Percentiles rank a stretch among this genome's conserved stretches.
Conservation (phyloP, 1,140 invertebrate genomes). For the Zaprionus inermis region DNA sequence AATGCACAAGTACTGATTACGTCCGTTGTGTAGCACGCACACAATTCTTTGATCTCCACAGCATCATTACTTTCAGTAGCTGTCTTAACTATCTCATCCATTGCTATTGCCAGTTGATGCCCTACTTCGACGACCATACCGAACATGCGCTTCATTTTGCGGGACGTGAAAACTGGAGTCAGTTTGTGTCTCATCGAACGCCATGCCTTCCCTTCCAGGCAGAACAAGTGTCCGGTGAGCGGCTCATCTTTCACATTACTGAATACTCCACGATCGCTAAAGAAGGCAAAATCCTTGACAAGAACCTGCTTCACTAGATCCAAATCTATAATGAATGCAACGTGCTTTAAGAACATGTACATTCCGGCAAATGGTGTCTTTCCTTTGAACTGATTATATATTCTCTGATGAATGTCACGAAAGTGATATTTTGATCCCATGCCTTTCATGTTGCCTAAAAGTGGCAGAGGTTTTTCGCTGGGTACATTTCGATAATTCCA, state of each 20-base stretch:
- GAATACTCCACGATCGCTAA: slow-evolving; percentile 84
- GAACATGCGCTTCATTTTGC: slow-evolving; percentile 86
- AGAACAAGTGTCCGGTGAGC: slow-evolving; percentile 85
- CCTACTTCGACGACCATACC: slow-evolving; percentile 74
- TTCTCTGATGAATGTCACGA: slow-evolving; percentile 52
- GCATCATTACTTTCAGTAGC: slow-evolving; percentile 79
- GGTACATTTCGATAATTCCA: slow-evolving; percentile 83
- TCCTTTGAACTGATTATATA: slow-evolving; percentile 76
- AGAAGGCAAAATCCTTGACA: slow-evolving; percentile 77
- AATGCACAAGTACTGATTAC: slow-evolving; percentile 85
- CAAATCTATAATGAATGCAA: slow-evolving; percentile 56
- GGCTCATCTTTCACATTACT: slow-evolving; percentile 85
- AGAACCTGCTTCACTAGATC: slow-evolving; percentile 73
- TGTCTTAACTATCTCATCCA: slow-evolving; percentile 24
- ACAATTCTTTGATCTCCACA: slow-evolving; percentile 86
- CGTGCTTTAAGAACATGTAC: slow-evolving; percentile 53
- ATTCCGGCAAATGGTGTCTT: slow-evolving; percentile 57
- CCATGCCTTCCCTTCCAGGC: slow-evolving; percentile 85
- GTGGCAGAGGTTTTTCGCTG: slow-evolving; percentile 64
- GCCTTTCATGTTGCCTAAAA: slow-evolving; percentile 74
- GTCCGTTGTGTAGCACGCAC: slow-evolving; percentile 87
- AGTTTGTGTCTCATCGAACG: slow-evolving; percentile 85
- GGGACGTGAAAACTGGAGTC: slow-evolving; percentile 86
- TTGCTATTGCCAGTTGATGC: slow-evolving; percentile 49
- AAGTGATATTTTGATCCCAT: slow-evolving; percentile 46